Evolutionary conservation across 2,113 vertebrate genomes (phyloP).

Genomic region (Platycercus adscitus): DNA sequence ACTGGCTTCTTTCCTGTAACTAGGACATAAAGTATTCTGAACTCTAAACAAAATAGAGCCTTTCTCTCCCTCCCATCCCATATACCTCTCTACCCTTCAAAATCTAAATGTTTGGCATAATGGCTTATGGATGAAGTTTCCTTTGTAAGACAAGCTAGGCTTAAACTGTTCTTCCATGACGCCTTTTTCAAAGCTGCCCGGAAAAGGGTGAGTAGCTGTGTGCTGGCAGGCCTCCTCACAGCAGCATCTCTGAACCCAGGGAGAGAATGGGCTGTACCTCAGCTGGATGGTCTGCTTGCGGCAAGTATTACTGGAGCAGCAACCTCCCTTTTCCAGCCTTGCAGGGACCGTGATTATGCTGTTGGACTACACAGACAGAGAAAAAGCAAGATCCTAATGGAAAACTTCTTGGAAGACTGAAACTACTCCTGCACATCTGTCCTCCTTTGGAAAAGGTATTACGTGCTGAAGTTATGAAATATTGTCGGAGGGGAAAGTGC

Average conservation of each 20-base stretch:
- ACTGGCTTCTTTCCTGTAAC: neutral
- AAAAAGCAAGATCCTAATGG: slow-evolving; percentile 18
- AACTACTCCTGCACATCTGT: slow-evolving; percentile 44
- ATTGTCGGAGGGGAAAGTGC: neutral
- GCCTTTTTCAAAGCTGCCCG: neutral
- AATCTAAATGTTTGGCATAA: neutral
- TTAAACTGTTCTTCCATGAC: neutral
- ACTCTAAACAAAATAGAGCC: neutral
- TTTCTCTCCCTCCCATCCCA: neutral
- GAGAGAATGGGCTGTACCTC: neutral
- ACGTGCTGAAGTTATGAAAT: slow-evolving; percentile 40
- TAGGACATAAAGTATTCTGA: neutral
- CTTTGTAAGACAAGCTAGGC: neutral
- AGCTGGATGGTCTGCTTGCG: neutral
- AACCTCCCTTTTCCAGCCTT: neutral
- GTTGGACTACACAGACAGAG: neutral
- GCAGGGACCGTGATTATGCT: neutral
- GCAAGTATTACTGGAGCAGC: neutral
- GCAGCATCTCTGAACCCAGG: neutral
- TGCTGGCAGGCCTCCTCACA: neutral
- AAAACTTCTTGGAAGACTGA: slow-evolving; percentile 47
- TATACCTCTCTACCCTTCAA: neutral
- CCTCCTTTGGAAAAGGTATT: slow-evolving; percentile 47
- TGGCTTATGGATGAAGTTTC: neutral
- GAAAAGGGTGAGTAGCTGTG: neutral